phyloP scores from a whole-genome alignment of 2,797 vertebrate species.

The Thripadectes ignobilis region DNA sequence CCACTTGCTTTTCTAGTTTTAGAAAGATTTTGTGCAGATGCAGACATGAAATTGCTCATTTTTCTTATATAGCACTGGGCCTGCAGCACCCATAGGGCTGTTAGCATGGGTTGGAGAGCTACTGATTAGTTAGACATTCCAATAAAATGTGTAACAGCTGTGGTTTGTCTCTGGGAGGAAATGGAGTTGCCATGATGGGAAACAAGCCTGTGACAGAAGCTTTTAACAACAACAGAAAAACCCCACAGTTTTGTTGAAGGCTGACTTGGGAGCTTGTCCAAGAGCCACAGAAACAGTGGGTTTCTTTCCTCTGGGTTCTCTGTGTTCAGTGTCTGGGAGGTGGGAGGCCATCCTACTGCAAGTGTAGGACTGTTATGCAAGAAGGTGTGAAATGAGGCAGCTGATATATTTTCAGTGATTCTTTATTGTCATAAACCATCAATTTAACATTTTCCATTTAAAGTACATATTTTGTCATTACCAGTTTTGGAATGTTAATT shows the following conservation, averaged over 20 bases:
- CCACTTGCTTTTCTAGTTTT: background rate
- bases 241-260: background rate
- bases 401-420: background rate
- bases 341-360: conserved; percentile 13
- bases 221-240: background rate
- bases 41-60: background rate
- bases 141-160: background rate
- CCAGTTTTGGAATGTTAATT: conserved; percentile 2
- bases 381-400: conserved; percentile 39
- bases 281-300: background rate
- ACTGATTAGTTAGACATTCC: background rate
- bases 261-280: background rate
- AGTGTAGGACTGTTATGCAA: conserved; percentile 47
- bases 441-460: background rate
- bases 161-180: conserved; percentile 20
- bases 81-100: background rate
- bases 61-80: background rate
- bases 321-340: conserved; percentile 26
- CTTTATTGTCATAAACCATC: conserved; percentile 3
- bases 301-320: conserved; percentile 13
- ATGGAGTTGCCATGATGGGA: background rate
- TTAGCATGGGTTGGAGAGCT: background rate
- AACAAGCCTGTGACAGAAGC: conserved; percentile 1
- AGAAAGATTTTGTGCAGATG: background rate
- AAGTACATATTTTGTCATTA: conserved; percentile 27